Base-by-base conservation (phyloP, 2,888 invertebrate genomes). In the Catocala fraxini region DNA sequence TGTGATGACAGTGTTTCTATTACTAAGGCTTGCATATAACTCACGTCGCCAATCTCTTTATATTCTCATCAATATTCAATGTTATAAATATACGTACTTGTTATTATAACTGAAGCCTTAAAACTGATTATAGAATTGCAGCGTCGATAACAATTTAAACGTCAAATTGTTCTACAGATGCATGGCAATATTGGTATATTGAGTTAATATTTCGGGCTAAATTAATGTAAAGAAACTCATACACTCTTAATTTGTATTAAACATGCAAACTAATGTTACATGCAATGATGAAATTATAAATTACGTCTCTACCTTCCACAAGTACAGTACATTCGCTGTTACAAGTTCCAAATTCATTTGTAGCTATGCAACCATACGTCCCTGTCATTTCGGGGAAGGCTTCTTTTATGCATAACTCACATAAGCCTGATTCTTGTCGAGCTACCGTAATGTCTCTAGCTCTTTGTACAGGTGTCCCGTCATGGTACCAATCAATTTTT, bases 311-410 rank as follows among this genome's bases (percentile, higher is more conserved):
- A 97, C 97, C 97, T 96, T 98, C 98, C 77, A 98, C 97, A 80
- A 96, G 94, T 67, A 98, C 95, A 71, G 96, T 95, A 83, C 97
- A 95, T 85, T 96, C 96, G 83, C 97, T 97, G 85, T 96, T 95
- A 80, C 96, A 97, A 95, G 96, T 96, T 75, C 99, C 99, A 79
- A 97, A 95, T 80, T 96, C 95, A 91, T 98, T 99, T 56, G 95
- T 94, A 54, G 98, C 98, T 80, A 95, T 95, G 88, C 98, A 98
- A 64, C 96, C 96, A 87, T 99, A 99, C 85, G 95, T 96, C 63
- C 98, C 98, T 80, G 97, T 96, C 95, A 98, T 97, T 95, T 98
- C 98, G 11, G 98, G 97, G 82, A 98, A 98, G 56, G 98, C 98
- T 95, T 98, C 98, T 70, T 96, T 95, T 75, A 98, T 97, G 70